Evolutionary conservation across 2,797 vertebrate genomes (phyloP).

Genomic region (Sebastes steindachneri): DNA sequence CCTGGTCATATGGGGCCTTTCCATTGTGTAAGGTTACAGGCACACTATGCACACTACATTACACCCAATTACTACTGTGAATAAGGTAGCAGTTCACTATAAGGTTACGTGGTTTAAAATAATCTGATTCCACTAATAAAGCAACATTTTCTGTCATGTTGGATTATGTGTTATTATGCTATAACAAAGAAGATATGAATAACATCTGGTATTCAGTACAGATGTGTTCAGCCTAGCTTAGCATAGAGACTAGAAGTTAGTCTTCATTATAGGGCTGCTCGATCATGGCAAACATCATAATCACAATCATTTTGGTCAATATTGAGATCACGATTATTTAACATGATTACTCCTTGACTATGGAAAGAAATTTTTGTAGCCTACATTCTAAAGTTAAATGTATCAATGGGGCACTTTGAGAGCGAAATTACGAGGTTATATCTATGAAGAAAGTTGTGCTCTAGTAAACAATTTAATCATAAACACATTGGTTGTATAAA

Average conservation of each 20-base stretch:
- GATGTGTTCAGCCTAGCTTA: background rate
- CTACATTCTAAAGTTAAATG: too few species aligned
- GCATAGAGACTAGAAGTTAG: background rate
- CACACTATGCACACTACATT: conserved; percentile 22
- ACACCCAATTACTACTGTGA: conserved; percentile 30
- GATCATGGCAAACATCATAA: too few species aligned
- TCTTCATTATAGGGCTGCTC: too few species aligned
- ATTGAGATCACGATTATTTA: too few species aligned
- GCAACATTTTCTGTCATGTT: background rate
- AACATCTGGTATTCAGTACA: background rate
- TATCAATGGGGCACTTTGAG: too few species aligned
- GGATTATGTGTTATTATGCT: background rate
- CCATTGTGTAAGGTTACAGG: conserved; percentile 25
- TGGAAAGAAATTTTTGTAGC: too few species aligned
- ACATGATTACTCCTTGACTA: too few species aligned
- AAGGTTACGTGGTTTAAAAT: conserved; percentile 4
- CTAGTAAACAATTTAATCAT: too few species aligned
- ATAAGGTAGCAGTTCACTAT: background rate
- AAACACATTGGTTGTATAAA: too few species aligned
- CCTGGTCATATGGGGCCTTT: conserved; percentile 17
- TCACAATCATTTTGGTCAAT: too few species aligned
- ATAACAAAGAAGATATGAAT: background rate
- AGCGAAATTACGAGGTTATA: too few species aligned
- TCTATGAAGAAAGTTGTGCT: too few species aligned
- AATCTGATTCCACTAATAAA: background rate